These are phyloP conservation scores for Cyclura pinguis DNA, from an alignment of 2,797 vertebrate species.

Conservation along the genomic window DNA sequence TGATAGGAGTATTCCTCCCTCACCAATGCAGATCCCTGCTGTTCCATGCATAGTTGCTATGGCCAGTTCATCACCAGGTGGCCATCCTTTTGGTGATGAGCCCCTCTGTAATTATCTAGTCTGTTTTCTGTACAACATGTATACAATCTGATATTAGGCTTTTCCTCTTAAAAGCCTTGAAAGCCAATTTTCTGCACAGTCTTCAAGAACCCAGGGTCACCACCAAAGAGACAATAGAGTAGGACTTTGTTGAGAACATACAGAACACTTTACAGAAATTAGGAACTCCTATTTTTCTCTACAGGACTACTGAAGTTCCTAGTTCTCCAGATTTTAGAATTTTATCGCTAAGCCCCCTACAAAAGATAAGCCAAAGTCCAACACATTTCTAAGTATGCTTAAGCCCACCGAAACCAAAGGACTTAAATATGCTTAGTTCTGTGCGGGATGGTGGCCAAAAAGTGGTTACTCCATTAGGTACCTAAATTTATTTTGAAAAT, in stretches of 20 bases:
- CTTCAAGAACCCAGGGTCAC: not conserved
- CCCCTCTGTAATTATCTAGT: too few species aligned
- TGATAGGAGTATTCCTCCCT: too few species aligned
- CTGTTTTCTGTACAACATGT: too few species aligned
- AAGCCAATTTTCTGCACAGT: too few species aligned
- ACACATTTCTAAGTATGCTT: not conserved
- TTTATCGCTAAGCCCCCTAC: not conserved
- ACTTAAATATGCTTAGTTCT: not conserved
- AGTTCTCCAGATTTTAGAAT: not conserved
- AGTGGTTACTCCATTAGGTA: not conserved
- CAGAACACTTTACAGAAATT: not conserved
- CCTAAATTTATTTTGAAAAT: conserved; percentile 4
- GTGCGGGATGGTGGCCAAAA: not conserved
- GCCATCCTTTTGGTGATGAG: too few species aligned
- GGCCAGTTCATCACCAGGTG: too few species aligned
- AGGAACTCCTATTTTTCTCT: not conserved
- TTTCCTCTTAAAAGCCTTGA: too few species aligned
- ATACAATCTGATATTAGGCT: too few species aligned
- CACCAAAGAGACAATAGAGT: not conserved
- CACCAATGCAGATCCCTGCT: too few species aligned
- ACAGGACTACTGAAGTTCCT: not conserved
- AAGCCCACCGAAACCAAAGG: not conserved
- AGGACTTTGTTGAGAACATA: not conserved
- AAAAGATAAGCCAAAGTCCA: not conserved
- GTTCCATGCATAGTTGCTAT: too few species aligned